Conservation (phyloP, 1,140 invertebrate species). For the Drosophila sp. region DNA sequence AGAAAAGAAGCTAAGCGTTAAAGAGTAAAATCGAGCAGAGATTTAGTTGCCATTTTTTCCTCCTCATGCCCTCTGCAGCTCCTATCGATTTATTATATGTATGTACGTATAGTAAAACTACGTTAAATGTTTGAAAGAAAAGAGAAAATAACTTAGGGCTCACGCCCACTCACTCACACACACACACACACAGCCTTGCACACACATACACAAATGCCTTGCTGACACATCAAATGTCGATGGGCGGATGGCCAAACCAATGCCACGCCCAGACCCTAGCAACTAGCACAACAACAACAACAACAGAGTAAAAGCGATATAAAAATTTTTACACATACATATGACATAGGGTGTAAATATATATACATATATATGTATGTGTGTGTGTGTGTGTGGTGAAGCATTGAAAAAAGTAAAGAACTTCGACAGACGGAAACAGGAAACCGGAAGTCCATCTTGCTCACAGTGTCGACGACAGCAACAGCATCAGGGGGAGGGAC, state of each 20-base stretch:
- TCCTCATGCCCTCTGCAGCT: conserved; percentile 24
- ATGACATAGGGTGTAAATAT: conserved; percentile 49
- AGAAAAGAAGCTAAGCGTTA: conserved; percentile 7
- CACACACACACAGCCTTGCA: conserved; percentile 11
- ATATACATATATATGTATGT: conserved; percentile 15
- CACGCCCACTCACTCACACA: conserved; percentile 40
- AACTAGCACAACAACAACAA: conserved; percentile 35
- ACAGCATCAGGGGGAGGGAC: conserved; percentile 6
- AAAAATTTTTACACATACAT: conserved; percentile 67
- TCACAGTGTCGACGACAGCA: conserved; percentile 78
- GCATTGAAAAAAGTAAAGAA: conserved; percentile 81
- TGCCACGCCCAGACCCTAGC: conserved; percentile 54
- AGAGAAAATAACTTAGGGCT: conserved; percentile 33
- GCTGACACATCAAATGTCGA: conserved; percentile 73
- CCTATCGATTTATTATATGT: conserved; percentile 72
- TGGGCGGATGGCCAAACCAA: conserved; percentile 60
- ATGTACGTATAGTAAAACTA: conserved; percentile 38
- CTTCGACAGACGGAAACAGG: conserved; percentile 83
- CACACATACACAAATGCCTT: conserved; percentile 21
- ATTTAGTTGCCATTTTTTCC: conserved; percentile 8
- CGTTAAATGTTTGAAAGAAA: conserved; percentile 54
- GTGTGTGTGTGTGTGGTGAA: conserved; percentile 53
- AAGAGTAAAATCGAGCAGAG: conserved; percentile 15
- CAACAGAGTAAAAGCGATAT: conserved; percentile 62
- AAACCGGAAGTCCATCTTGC: conserved; percentile 83